phyloP scores from a whole-genome alignment of 2,113 vertebrate genomes.

The Sterna hirundo region DNA sequence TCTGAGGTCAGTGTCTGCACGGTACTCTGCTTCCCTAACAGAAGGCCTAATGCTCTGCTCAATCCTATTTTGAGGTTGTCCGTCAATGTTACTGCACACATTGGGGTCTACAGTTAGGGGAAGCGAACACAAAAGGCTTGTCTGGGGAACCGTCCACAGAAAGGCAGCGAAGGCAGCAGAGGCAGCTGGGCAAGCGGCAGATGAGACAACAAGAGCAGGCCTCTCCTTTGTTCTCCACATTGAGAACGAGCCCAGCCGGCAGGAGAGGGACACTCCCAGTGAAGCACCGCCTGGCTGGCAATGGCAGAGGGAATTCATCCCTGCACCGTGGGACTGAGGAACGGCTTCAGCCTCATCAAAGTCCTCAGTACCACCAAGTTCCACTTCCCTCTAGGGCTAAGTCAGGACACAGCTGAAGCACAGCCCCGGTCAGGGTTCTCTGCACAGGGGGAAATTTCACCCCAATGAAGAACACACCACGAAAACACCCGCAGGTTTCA shows the following conservation, averaged over 20 bases:
- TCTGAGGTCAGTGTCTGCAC: neutral
- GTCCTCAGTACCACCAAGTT: neutral
- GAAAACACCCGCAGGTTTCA: neutral
- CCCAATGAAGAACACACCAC: neutral
- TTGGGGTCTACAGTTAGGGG: neutral
- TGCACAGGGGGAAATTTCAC: slow-evolving; percentile 44
- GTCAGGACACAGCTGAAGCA: slow-evolving; percentile 1
- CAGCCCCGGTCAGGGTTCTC: neutral
- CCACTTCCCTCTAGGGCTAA: neutral
- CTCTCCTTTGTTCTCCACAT: neutral
- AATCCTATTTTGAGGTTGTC: neutral
- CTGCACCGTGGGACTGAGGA: neutral
- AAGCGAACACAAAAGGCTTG: neutral
- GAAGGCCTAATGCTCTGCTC: neutral
- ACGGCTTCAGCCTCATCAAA: neutral
- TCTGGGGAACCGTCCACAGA: neutral
- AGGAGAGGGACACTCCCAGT: neutral
- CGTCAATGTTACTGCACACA: neutral
- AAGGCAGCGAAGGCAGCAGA: neutral
- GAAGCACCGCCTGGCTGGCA: neutral
- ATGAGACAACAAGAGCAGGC: neutral
- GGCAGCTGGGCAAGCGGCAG: neutral
- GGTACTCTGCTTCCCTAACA: neutral
- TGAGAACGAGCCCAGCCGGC: accelerated
- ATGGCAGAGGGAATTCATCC: neutral